Evolutionary conservation across 2,888 invertebrate genomes (phyloP), one percentile per base, ranked within the genome.

Genomic region (Acanthosepion pharaonis): DNA sequence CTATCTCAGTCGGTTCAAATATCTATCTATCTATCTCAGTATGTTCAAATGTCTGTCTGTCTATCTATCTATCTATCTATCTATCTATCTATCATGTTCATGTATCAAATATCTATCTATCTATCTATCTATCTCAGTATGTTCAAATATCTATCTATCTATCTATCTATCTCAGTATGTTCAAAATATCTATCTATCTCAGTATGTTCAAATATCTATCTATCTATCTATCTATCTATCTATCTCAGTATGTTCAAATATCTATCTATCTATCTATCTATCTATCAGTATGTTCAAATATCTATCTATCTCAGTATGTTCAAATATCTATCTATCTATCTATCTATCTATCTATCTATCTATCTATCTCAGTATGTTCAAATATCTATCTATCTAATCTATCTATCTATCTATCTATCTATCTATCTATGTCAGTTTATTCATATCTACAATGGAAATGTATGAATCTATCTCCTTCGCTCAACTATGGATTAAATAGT

Each of bases 361-460:
- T 55, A 15, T 20, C 0, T 55, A 9, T 53, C 51, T 64, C n/a
- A n/a, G n/a, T n/a, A n/a, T n/a, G n/a, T n/a, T n/a, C n/a, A n/a
- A n/a, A n/a, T n/a, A 25, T 64, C 5, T 78, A 78, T 59, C 11
- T 59, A 59, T 59, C 11, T 59, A 59, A n/a, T n/a, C n/a, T n/a
- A n/a, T n/a, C n/a, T n/a, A n/a, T n/a, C n/a, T n/a, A n/a, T n/a
- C n/a, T n/a, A n/a, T 59, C 11, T 59, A 59, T 59, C 11, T 59
- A 59, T 59, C 11, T 59, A 59, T 59, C 11, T 59, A 59, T 59
- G 1, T 59, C 11, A 18, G 20, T 59, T 18, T 59, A 59, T 59
- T 5, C 5, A 6, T 51, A 15, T 6, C 51, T 0, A 42, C 3
- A 2, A 2, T 0, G 3, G 42, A 42, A 42, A 42, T 2, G 42